phyloP scores from a whole-genome alignment of 2,797 vertebrate genomes.

The Tadarida brasiliensis region DNA sequence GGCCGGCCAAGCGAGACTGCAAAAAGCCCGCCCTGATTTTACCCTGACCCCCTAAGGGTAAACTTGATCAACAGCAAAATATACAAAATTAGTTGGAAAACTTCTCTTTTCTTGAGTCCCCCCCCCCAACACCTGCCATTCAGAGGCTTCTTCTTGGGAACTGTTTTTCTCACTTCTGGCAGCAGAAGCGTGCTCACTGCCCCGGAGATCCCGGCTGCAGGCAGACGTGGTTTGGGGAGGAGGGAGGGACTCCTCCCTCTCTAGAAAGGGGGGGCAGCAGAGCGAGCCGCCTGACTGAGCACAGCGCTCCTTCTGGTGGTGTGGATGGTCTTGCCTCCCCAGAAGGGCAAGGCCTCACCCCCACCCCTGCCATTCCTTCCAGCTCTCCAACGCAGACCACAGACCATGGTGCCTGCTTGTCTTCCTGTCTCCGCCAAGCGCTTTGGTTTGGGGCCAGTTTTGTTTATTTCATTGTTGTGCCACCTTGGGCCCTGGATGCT shows the following conservation, averaged over 20 bases:
- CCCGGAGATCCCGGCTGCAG: neutral
- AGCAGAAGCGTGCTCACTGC: neutral
- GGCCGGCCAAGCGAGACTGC: neutral
- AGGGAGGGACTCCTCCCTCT: neutral
- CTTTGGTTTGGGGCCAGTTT: neutral
- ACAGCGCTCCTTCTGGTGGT: neutral
- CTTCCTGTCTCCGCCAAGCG: neutral
- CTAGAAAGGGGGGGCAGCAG: neutral
- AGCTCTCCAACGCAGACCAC: neutral
- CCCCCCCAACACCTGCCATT: neutral
- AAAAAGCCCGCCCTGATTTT: neutral
- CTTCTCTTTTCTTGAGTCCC: neutral
- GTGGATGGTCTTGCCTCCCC: neutral
- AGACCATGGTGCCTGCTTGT: neutral
- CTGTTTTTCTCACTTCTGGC: neutral
- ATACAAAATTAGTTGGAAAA: neutral
- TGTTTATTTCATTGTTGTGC: neutral
- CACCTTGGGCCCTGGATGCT: neutral
- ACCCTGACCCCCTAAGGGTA: neutral
- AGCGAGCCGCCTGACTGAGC: fast-evolving
- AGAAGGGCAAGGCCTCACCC: neutral
- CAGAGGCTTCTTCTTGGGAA: neutral
- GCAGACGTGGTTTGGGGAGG: neutral
- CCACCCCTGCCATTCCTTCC: fast-evolving
- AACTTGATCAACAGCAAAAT: neutral